These are phyloP conservation scores for Gari tellinella DNA, from an alignment of 2,888 invertebrate genomes.

Conservation along the genomic window DNA sequence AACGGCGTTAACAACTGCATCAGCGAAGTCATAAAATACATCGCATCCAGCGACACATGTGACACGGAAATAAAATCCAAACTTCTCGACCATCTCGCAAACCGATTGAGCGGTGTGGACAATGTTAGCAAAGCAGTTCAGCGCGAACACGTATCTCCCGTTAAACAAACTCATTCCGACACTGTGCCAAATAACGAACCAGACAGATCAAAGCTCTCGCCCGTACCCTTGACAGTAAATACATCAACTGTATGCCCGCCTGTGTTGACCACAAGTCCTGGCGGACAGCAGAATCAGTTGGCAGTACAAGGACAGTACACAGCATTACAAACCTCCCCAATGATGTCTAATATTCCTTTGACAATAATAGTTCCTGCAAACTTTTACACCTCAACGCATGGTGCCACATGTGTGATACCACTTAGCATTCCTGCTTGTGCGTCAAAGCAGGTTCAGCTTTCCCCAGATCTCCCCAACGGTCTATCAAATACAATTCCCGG, in stretches of 20 bases:
- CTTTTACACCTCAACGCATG: slow-evolving; percentile 26
- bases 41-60: slow-evolving; percentile 38
- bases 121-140: background rate
- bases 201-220: too few species aligned
- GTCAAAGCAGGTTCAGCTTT: too few species aligned
- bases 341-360: slow-evolving; percentile 34
- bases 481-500: too few species aligned
- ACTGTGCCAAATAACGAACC: background rate
- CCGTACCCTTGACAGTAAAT: too few species aligned
- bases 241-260: background rate
- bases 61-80: slow-evolving; percentile 47
- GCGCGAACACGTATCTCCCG: background rate
- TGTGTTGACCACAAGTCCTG: background rate
- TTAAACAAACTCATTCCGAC: background rate
- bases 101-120: slow-evolving; percentile 28
- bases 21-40: slow-evolving; percentile 50
- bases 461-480: too few species aligned
- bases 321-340: slow-evolving; percentile 1
- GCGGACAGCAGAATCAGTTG: background rate
- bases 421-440: slow-evolving; percentile 3
- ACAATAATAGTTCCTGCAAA: slow-evolving; percentile 53
- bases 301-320: background rate
- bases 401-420: slow-evolving; percentile 48
- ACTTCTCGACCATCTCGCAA: slow-evolving; percentile 48
- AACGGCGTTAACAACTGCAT: slow-evolving; percentile 54